These are phyloP conservation scores for Salarias fasciatus DNA, from an alignment of 2,797 vertebrate genomes.

Conservation along the genomic window DNA sequence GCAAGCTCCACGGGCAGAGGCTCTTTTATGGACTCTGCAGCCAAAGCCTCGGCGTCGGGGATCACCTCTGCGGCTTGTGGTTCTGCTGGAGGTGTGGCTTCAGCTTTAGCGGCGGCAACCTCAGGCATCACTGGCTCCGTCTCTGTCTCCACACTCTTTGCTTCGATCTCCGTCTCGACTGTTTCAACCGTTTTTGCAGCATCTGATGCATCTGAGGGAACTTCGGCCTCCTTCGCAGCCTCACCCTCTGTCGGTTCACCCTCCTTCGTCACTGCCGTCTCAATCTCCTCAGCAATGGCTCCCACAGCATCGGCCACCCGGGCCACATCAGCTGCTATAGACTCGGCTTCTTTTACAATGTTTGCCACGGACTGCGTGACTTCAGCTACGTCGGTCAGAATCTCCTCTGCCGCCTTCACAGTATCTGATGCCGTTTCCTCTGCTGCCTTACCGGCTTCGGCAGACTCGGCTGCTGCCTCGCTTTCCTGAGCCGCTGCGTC, in stretches of 20 bases:
- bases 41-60: background rate
- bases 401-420: conserved; percentile 24
- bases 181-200: conserved; percentile 9
- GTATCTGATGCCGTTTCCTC: conserved; percentile 8
- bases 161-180: background rate
- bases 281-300: conserved; percentile 22
- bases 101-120: background rate
- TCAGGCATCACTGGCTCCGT: background rate
- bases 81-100: conserved; percentile 9
- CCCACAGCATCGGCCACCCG: conserved; percentile 23
- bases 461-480: conserved; percentile 14
- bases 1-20: background rate
- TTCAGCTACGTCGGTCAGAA: conserved; percentile 17
- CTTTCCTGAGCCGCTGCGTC: conserved; percentile 17
- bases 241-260: background rate
- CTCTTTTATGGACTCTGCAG: background rate
- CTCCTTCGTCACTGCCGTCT: conserved; percentile 21
- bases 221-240: conserved; percentile 8
- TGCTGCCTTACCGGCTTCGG: conserved; percentile 12
- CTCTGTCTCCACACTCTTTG: conserved; percentile 5
- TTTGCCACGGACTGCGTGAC: conserved; percentile 25
- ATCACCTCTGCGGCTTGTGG: background rate
- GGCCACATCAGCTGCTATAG: conserved; percentile 25
- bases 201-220: conserved; percentile 3
- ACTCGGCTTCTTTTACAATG: conserved; percentile 34